Conservation (phyloP, 2,113 vertebrate genomes). For the Ovis aries region ARS-UI_Ramb_v3.0 NC_056055.1:139306001-139306500, state of each 20-base stretch:
- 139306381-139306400: background rate
- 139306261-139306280: background rate
- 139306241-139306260: background rate
- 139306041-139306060: background rate
- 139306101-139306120: background rate
- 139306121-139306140: background rate
- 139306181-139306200: constrained; percentile 2
- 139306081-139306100: background rate
- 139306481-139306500: background rate
- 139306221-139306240: background rate
- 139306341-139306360: background rate
- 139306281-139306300: background rate
- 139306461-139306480: background rate
- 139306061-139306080: background rate
- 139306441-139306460: background rate
- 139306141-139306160: background rate
- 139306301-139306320: background rate
- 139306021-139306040: background rate
- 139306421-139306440: background rate
- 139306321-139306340: background rate
- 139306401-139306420: background rate
- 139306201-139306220: background rate
- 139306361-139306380: background rate
- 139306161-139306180: background rate
- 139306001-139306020: background rate